phyloP scores from a whole-genome alignment of 1,140 invertebrate species.

The Dinoponera quadriceps region DNA sequence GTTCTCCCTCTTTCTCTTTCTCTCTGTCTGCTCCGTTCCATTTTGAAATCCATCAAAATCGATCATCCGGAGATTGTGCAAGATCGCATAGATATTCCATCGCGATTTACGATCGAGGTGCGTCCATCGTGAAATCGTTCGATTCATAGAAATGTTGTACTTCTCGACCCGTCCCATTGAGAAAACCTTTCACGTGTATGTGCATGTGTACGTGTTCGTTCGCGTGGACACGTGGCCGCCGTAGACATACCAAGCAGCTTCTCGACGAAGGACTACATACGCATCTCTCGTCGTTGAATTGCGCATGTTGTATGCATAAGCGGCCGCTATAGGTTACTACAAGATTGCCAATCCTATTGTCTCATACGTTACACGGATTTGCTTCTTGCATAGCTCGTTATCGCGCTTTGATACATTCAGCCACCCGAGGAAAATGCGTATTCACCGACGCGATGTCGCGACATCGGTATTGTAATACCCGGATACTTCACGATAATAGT shows the following conservation, averaged over 20 bases:
- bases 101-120: background rate
- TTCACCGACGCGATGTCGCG: background rate
- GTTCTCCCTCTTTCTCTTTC: background rate
- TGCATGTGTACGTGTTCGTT: slow-evolving; percentile 65
- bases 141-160: slow-evolving; percentile 41
- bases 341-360: slow-evolving; percentile 29
- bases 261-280: background rate
- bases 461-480: background rate
- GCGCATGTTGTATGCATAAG: slow-evolving; percentile 6
- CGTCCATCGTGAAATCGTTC: slow-evolving; percentile 7
- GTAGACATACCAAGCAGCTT: slow-evolving; percentile 61
- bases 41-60: background rate
- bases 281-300: slow-evolving; percentile 47
- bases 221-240: slow-evolving; percentile 47
- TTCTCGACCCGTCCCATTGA: slow-evolving; percentile 44
- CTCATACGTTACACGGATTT: slow-evolving; percentile 26
- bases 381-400: slow-evolving; percentile 28
- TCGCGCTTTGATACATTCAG: background rate
- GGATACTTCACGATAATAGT: background rate
- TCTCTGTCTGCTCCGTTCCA: background rate
- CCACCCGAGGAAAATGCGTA: background rate
- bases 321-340: slow-evolving; percentile 1
- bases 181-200: slow-evolving; percentile 63
- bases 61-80: background rate
- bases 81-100: background rate